Evolutionary conservation across 2,888 invertebrate species (phyloP).

Genomic region (Eupsilia transversa): DNA sequence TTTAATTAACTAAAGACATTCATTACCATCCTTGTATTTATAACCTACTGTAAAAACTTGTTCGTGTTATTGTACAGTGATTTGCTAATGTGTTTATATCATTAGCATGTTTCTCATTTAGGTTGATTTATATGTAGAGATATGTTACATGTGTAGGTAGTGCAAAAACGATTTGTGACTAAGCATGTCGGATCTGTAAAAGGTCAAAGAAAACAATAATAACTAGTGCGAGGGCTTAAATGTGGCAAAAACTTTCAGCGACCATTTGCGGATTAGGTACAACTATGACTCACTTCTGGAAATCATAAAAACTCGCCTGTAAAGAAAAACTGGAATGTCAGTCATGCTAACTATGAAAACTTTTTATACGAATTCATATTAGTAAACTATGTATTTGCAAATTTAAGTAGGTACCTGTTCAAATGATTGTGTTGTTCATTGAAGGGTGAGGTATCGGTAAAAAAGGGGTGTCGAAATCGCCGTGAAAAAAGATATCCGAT

Average conservation of each 20-base stretch:
- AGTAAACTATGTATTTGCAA: not conserved
- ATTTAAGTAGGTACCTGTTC: conserved; percentile 90
- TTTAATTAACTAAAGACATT: conserved; percentile 30
- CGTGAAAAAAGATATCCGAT: conserved; percentile 96
- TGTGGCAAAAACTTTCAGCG: conserved; percentile 65
- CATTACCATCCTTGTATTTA: conserved; percentile 13
- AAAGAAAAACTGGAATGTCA: conserved; percentile 75
- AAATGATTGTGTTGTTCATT: conserved; percentile 95
- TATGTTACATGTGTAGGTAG: conserved; percentile 64
- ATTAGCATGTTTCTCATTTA: conserved; percentile 56
- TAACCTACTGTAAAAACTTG: conserved; percentile 41
- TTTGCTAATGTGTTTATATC: conserved; percentile 59
- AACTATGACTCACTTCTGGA: conserved; percentile 76
- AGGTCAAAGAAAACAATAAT: conserved; percentile 45
- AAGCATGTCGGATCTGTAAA: conserved; percentile 66
- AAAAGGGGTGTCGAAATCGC: conserved; percentile 93
- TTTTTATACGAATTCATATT: conserved; percentile 23
- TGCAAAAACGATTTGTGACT: conserved; percentile 64
- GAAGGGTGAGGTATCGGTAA: conserved; percentile 93
- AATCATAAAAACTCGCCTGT: conserved; percentile 79
- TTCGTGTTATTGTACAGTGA: conserved; percentile 56
- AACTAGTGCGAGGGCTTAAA: conserved; percentile 61
- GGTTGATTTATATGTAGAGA: conserved; percentile 48
- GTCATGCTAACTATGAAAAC: conserved; percentile 44
- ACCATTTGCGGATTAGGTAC: conserved; percentile 62